A percentile compares a stretch with the other conserved stretches of the same genome.
Conservation (phyloP, 2,888 invertebrate species). For the Dorcus hopei region DNA sequence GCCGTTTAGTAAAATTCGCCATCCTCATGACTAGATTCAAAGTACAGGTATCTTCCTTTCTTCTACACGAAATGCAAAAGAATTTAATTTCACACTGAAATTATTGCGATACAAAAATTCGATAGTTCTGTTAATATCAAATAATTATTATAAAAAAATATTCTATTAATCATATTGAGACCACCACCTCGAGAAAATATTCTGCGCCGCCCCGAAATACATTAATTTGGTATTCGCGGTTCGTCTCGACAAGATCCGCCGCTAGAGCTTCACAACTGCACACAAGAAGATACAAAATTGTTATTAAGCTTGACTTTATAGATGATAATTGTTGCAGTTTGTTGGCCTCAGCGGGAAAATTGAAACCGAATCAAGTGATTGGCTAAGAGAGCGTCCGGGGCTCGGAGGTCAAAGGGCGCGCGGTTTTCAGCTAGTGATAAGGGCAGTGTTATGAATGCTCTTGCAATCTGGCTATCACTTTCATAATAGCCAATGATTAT, state of each 20-base stretch:
- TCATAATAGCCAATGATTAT: too few species aligned
- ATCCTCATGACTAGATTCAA: constrained; percentile 42
- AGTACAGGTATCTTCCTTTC: neutral
- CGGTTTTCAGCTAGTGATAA: too few species aligned
- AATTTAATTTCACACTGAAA: neutral
- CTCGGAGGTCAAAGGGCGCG: too few species aligned
- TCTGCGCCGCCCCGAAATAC: neutral
- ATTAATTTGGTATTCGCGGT: too few species aligned
- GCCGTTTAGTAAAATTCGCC: constrained; percentile 67
- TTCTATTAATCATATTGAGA: constrained; percentile 39
- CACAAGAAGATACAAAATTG: too few species aligned
- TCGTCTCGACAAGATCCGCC: too few species aligned
- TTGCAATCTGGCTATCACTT: too few species aligned
- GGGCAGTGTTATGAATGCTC: too few species aligned
- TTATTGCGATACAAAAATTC: constrained; percentile 28
- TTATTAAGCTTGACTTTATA: neutral
- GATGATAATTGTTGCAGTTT: constrained; percentile 9
- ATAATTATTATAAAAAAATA: constrained; percentile 43
- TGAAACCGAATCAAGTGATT: neutral
- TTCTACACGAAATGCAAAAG: neutral
- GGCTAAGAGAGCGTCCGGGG: neutral
- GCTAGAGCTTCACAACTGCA: too few species aligned
- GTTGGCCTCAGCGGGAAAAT: constrained; percentile 17
- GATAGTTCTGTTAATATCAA: constrained; percentile 42
- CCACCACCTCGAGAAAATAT: neutral